Conservation (phyloP, 2,113 vertebrate genomes). For the Nycticorax nycticorax region DNA sequence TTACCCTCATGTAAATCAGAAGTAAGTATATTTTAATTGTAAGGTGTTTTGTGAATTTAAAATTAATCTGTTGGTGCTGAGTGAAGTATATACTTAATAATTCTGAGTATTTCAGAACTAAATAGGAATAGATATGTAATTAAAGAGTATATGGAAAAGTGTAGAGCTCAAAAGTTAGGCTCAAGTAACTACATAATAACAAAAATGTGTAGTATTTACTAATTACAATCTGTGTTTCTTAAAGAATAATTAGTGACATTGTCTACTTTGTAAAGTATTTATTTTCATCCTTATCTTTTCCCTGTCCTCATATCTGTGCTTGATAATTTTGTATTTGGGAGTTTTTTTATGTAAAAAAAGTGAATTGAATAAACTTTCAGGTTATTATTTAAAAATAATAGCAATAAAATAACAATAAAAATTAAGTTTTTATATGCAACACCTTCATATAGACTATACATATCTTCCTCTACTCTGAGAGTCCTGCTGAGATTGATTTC, state of each 20-base stretch:
- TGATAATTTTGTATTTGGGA: background rate
- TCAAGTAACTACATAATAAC: background rate
- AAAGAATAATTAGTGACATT: background rate
- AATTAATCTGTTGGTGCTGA: background rate
- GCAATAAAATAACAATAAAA: background rate
- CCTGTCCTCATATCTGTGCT: background rate
- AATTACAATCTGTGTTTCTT: background rate
- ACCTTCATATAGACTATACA: background rate
- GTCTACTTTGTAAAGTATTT: background rate
- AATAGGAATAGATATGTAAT: background rate
- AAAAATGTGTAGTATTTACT: background rate
- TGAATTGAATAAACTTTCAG: background rate
- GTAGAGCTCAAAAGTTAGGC: too few species aligned
- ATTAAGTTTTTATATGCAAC: background rate
- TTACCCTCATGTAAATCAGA: background rate
- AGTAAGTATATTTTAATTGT: background rate
- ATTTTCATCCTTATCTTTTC: background rate
- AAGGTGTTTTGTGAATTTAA: background rate
- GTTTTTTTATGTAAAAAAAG: background rate
- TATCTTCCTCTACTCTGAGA: background rate
- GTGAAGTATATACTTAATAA: background rate
- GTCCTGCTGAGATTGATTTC: background rate
- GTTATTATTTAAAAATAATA: background rate
- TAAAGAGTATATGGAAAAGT: background rate
- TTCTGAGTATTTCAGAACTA: background rate